Evolutionary conservation across 2,113 vertebrate species (phyloP).

Genomic region (Bufo bufo): DNA sequence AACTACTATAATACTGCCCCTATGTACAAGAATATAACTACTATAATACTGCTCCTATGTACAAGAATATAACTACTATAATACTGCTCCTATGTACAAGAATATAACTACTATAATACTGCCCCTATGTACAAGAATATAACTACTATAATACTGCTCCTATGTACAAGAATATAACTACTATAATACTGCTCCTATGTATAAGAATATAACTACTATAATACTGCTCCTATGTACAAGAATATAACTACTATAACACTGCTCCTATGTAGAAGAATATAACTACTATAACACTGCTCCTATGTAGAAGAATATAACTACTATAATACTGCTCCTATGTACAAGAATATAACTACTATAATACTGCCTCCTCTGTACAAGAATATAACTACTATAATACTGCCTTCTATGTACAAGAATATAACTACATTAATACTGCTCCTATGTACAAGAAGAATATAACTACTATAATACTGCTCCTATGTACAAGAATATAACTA

Average conservation of each 20-base stretch:
- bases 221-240: background rate
- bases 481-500: constrained; percentile 11
- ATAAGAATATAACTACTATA: background rate
- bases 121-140: no score
- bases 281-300: background rate
- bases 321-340: background rate
- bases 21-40: no score
- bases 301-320: background rate
- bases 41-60: no score
- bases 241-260: constrained; percentile 2
- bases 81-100: no score
- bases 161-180: no score
- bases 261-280: background rate
- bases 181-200: no score
- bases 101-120: no score
- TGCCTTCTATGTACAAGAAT: background rate
- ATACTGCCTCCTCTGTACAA: background rate
- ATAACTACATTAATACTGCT: constrained; percentile 1
- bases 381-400: constrained; percentile 17
- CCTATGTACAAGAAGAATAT: constrained; percentile 8
- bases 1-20: no score
- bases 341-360: background rate
- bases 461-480: constrained; percentile 10
- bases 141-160: no score
- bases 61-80: no score